Base-by-base conservation (phyloP, 2,888 invertebrate genomes). In the Ennomos erosarius region DNA sequence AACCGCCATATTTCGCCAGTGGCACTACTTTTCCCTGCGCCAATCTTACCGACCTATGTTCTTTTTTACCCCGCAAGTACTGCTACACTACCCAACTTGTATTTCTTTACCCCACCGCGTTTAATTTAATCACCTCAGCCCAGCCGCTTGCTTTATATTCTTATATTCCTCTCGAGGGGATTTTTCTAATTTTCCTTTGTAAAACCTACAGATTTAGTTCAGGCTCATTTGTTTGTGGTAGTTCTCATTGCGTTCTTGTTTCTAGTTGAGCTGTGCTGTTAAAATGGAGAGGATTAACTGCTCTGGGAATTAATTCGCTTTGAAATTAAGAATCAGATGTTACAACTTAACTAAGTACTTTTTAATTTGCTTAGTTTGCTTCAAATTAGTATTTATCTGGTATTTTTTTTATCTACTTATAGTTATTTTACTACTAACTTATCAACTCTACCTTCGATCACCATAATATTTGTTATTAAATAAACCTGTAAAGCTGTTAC, bases 141-240 rank as follows among this genome's bases (percentile, higher is more conserved):
- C 57, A 44, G 63, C 65, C 67, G 61, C 64, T 34, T 57, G 55
- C 55, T 59, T 50, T 59, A 58, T 58, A 51, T 47, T 57, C 57
- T 47, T 55, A 55, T 55, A 63, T 63, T 56, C 12, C 55, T 64
- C 69, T 62, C 65, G 37, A 16, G 79, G 75, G 79, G 68, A 58
- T 75, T 73, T 71, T 73, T 76, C 77, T 78, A 78, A 79, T 79
- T 78, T 75, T 73, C 76, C 70, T 74, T 64, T 69, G 67, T 62
- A 62, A 71, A 71, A 64, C 68, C 59, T 62, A 59, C 68, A 62
- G 70, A 67, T 71, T 70, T 66, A 65, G 68, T 66, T 64, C 68
- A 52, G 66, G 67, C 69, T 74, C 71, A 69, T 73, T 74, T 73
- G 69, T 69, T 70, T 71, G 64, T 64, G 68, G 72, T 69, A 69